These are phyloP conservation scores for Trachythela sp. DNA, from an alignment of 64 coral and sea anemone genomes.

Conservation along the genomic window DNA sequence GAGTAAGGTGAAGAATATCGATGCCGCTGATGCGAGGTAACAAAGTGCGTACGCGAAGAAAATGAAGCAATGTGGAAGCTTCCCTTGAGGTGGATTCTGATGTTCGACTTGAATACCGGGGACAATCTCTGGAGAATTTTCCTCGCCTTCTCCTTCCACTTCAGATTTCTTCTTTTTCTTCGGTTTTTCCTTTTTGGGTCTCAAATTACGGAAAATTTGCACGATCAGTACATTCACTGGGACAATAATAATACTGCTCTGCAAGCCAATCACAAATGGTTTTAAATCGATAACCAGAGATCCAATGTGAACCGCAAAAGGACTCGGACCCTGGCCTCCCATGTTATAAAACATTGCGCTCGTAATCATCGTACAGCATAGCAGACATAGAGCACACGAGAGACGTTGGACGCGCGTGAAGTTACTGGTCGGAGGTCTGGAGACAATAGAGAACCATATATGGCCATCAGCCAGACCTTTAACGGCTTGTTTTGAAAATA, in stretches of 20 bases:
- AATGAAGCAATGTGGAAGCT: slow-evolving; percentile 53
- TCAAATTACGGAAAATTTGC: slow-evolving; percentile 78
- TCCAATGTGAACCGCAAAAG: slow-evolving; percentile 33
- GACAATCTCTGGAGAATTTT: background rate
- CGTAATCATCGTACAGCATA: slow-evolving; percentile 78
- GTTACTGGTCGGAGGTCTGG: slow-evolving; percentile 39
- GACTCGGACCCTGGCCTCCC: slow-evolving; percentile 24
- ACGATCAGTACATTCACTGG: slow-evolving; percentile 78
- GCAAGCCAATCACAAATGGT: slow-evolving; percentile 31
- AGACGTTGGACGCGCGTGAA: too few species aligned
- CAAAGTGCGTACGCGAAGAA: slow-evolving; percentile 73
- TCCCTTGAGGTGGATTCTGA: slow-evolving; percentile 9
- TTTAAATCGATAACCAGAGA: slow-evolving; percentile 40
- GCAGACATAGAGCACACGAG: too few species aligned
- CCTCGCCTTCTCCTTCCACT: background rate
- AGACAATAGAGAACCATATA: background rate
- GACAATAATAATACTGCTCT: slow-evolving; percentile 83
- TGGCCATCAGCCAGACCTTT: slow-evolving; percentile 23
- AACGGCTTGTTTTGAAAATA: slow-evolving; percentile 60
- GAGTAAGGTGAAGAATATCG: slow-evolving; percentile 67
- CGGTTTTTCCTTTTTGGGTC: slow-evolving; percentile 45
- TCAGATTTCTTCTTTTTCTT: background rate
- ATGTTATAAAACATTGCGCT: slow-evolving; percentile 33
- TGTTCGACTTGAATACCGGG: too few species aligned
- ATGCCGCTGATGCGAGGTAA: slow-evolving; percentile 33